A percentile compares a stretch with the other conserved stretches of the same genome.
Conservation (phyloP, 2,797 vertebrate genomes). For the Bradypodion ventrale region DNA sequence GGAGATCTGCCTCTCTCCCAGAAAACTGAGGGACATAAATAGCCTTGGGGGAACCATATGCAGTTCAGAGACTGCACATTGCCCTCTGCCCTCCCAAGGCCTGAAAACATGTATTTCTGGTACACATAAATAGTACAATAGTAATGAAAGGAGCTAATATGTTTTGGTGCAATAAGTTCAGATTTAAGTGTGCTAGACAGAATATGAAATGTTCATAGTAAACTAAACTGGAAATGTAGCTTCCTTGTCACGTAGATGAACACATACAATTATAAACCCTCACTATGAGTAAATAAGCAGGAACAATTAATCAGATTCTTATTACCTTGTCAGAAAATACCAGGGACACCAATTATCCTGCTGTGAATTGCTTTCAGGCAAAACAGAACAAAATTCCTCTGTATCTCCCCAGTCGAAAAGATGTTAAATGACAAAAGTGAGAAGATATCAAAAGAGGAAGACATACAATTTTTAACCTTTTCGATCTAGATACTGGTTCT, state of each 20-base stretch:
- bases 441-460: not conserved
- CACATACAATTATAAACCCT: conserved; percentile 8
- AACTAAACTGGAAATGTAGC: not conserved
- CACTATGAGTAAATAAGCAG: conserved; percentile 10
- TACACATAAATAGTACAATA: not conserved
- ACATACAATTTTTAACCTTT: not conserved
- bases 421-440: not conserved
- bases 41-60: too few species aligned
- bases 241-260: conserved; percentile 1
- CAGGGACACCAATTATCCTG: conserved; percentile 19
- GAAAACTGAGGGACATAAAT: too few species aligned
- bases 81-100: too few species aligned
- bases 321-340: conserved; percentile 20
- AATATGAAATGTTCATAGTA: not conserved
- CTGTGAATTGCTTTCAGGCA: conserved; percentile 18
- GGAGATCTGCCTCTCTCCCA: too few species aligned
- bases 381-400: conserved; percentile 1
- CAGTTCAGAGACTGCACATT: too few species aligned
- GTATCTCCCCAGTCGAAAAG: not conserved
- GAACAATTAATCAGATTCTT: conserved; percentile 11
- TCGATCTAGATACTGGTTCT: not conserved
- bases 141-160: not conserved
- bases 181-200: not conserved
- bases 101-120: not conserved
- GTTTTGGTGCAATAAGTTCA: not conserved